These are phyloP conservation scores for Drosophila niveifrons DNA, from an alignment of 2,888 invertebrate species.

Conservation along the genomic window DNA sequence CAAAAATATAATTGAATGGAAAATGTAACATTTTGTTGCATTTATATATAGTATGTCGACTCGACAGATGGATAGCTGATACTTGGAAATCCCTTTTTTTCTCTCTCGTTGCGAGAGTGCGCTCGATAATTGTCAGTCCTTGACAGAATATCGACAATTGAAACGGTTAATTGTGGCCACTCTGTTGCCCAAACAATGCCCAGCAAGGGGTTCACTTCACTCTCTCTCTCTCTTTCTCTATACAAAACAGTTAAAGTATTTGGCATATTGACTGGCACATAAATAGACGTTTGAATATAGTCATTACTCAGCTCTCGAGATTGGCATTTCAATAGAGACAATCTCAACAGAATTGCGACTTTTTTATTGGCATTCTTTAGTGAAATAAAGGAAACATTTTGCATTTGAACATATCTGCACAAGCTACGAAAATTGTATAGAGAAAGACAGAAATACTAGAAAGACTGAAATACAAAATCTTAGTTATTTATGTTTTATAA, in stretches of 20 bases:
- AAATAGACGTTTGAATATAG: conserved; percentile 11
- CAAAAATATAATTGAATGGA: conserved; percentile 56
- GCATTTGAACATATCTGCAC: neutral
- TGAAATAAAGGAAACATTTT: neutral
- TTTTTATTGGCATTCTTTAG: neutral
- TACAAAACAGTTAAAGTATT: neutral
- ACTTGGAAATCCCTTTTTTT: conserved; percentile 12
- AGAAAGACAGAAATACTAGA: no score
- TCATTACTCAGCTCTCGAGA: conserved; percentile 8
- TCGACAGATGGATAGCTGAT: conserved; percentile 38
- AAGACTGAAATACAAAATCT: no score
- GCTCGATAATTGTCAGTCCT: conserved; percentile 50
- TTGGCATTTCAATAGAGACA: neutral
- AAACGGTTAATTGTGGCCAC: conserved; percentile 59
- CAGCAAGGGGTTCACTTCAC: conserved; percentile 8
- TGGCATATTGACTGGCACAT: conserved; percentile 5
- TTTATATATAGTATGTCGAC: conserved; percentile 36
- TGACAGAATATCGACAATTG: conserved; percentile 54
- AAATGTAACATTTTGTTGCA: conserved; percentile 65
- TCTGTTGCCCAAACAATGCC: conserved; percentile 43
- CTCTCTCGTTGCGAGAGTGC: conserved; percentile 14
- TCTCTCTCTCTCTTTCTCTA: no score
- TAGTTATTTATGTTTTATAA: no score
- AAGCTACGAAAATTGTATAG: neutral
- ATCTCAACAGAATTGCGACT: neutral